Percentiles rank a stretch among this genome's conserved stretches.
Evolutionary conservation across 2,888 invertebrate genomes (phyloP).

Genomic region (Tenthredo scrophulariae): DNA sequence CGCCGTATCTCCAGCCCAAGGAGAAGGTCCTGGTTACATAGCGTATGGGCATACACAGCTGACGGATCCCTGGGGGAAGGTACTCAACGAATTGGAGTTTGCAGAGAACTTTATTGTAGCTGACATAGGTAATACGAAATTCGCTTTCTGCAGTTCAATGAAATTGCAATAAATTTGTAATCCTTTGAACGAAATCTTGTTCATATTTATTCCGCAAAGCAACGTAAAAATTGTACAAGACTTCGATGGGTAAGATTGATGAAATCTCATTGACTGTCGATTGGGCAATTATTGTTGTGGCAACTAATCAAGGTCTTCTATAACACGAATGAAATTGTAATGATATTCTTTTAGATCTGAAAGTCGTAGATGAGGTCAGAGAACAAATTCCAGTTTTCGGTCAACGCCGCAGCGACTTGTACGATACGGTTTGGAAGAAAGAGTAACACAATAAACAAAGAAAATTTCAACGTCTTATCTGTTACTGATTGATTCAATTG

Average conservation of each 20-base stretch:
- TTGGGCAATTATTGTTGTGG: neutral
- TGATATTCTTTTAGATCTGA: slow-evolving; percentile 82
- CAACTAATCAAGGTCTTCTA: neutral
- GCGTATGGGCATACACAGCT: slow-evolving; percentile 94
- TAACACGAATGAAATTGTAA: neutral
- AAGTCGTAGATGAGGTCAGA: slow-evolving; percentile 87
- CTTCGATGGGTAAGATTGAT: neutral
- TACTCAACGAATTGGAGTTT: slow-evolving; percentile 85
- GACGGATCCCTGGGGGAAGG: slow-evolving; percentile 91
- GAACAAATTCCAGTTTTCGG: slow-evolving; percentile 89
- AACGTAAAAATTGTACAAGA: too few relatives aligned
- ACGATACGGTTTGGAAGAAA: slow-evolving; percentile 72
- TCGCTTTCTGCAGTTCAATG: neutral
- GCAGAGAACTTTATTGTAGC: slow-evolving; percentile 86
- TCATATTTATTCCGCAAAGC: neutral
- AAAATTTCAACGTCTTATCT: neutral
- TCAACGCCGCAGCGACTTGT: slow-evolving; percentile 83
- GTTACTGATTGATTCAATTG: neutral
- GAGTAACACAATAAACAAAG: slow-evolving; percentile 25
- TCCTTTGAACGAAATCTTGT: neutral
- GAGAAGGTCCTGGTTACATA: slow-evolving; percentile 85
- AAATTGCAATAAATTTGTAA: neutral
- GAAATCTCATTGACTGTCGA: neutral
- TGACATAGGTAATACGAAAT: slow-evolving; percentile 84
- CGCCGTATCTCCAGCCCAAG: slow-evolving; percentile 91